Conservation (phyloP, 2,888 invertebrate species). For the Halictus ligatus region DNA sequence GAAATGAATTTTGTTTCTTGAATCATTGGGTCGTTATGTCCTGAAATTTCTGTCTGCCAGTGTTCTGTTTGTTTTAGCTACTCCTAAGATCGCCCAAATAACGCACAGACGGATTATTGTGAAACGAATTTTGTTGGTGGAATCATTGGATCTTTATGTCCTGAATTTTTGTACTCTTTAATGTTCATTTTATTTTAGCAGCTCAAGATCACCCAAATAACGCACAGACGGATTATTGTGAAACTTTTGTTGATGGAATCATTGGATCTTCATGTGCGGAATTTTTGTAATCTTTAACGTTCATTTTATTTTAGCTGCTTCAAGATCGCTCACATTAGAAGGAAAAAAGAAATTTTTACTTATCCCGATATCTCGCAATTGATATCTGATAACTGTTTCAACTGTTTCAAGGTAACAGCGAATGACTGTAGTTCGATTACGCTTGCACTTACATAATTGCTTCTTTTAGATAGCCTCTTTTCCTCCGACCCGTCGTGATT, state of each 20-base stretch:
- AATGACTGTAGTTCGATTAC: conserved; percentile 7
- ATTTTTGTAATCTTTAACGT: no score
- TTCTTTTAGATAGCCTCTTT: background rate
- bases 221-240: no score
- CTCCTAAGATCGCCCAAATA: background rate
- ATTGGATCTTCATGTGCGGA: no score
- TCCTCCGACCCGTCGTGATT: background rate
- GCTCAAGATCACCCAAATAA: background rate
- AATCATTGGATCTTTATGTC: no score
- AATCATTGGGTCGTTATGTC: background rate
- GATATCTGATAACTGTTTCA: conserved; percentile 31
- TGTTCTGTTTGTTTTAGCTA: background rate
- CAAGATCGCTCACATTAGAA: no score
- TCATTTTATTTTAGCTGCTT: no score
- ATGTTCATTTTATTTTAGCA: background rate
- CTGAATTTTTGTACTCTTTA: no score
- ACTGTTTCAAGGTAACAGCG: conserved; percentile 37
- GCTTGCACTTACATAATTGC: conserved; percentile 3
- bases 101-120: no score
- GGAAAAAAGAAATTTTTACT: no score
- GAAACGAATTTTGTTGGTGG: no score
- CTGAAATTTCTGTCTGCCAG: background rate
- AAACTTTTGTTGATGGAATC: no score
- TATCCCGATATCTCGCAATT: no score
- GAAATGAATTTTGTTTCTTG: background rate